A percentile compares a stretch with the other conserved stretches of the same genome.
These are phyloP conservation scores for Lagopus leucura DNA, from an alignment of 2,113 vertebrate genomes.

Conservation along the genomic window DNA sequence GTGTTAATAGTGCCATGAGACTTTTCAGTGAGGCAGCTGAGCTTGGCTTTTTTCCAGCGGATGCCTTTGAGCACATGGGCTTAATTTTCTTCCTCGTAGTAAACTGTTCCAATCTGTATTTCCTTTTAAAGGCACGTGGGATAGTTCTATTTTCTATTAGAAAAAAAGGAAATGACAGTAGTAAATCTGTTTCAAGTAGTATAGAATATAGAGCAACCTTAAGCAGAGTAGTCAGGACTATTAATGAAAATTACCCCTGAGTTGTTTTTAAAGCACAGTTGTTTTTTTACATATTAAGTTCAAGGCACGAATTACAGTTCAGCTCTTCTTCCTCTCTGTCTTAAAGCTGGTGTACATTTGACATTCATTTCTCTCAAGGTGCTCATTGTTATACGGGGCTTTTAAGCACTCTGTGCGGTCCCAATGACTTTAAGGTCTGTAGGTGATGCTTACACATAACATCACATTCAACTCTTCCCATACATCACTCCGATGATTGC, in stretches of 20 bases:
- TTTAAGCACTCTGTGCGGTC: background rate
- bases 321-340: background rate
- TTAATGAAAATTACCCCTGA: background rate
- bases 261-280: background rate
- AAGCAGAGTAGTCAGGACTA: background rate
- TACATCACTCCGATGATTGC: background rate
- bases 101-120: background rate
- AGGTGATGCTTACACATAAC: rapidly evolving
- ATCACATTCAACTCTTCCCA: rapidly evolving
- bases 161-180: background rate
- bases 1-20: background rate
- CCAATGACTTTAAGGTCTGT: background rate
- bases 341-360: background rate
- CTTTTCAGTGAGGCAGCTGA: constrained; percentile 13
- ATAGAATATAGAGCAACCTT: background rate
- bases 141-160: background rate
- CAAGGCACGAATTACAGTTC: background rate
- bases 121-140: background rate
- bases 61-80: constrained; percentile 29
- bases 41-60: constrained; percentile 40
- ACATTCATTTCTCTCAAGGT: background rate
- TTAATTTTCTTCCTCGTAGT: constrained; percentile 34
- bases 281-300: background rate
- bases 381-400: background rate
- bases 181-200: constrained; percentile 9